Base-by-base conservation (phyloP, 1,140 invertebrate genomes). In the Mya arenaria region DNA sequence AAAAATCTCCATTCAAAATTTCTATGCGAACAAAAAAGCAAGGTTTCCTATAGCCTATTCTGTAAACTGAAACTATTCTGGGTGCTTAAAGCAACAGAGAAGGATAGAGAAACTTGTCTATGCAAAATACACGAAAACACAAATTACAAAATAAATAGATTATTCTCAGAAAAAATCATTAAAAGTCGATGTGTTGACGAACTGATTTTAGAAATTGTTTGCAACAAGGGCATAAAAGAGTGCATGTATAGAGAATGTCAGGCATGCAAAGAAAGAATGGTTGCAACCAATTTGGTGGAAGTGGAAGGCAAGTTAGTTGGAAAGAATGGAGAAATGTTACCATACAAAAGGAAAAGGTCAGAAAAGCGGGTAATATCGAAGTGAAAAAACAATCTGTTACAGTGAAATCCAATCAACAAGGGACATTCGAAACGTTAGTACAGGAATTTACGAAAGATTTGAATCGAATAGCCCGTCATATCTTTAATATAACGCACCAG, bases 1-100 rank as follows among this genome's bases (percentile, higher is more conserved):
- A 82, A 75, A 75, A 58, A 17, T 19, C 36, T 75, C 1, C 80
- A 82, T 23, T 6, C 41, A 0, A 83, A 83, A 44, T 83, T 65
- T 36, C 25, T 68, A 4, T 37, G 37, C 30, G 81, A 83, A 75
- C 34, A 19, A n/a, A 32, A 66, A n/a, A 41, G 1, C 15, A 83
- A 83, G 44, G 69, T 75, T 52, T 60, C 71, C 3, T 83, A 74
- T 23, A 75, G 81, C 44, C 30, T 75, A 25, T 75, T 83, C 39
- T 83, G 81, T 36, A 41, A 34, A 6, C 56, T 83, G 2, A 68
- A 83, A 55, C 72, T 72, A 4, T 83, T 75, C 34, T 36, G 65
- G 19, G 25, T 60, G 10, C 10, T 30, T 28, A 52, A 71, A 5
- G 44, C 17, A 66, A 32, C 39, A 6, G 63, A 36, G 6, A 39